Conservation (phyloP, 2,797 vertebrate species). For the Pseudochromis fuscus region DNA sequence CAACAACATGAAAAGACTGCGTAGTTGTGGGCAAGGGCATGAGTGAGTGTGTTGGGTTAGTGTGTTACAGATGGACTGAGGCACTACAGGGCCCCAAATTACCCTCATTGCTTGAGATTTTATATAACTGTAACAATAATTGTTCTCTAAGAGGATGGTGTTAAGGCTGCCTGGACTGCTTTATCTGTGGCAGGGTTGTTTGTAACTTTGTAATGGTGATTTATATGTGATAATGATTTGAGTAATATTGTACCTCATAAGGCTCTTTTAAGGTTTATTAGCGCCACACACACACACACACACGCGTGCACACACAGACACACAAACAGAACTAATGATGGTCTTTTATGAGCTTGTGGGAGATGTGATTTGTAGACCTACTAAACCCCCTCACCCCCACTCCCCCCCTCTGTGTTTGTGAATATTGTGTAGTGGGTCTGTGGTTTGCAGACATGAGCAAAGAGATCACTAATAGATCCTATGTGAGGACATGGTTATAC, state of each 20-base stretch:
- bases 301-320: slow-evolving; percentile 26
- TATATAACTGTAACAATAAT: slow-evolving; percentile 62
- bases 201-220: slow-evolving; percentile 61
- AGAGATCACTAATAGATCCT: slow-evolving; percentile 28
- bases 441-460: slow-evolving; percentile 17
- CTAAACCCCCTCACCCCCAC: too few species aligned
- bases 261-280: slow-evolving; percentile 66
- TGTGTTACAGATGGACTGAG: slow-evolving; percentile 37
- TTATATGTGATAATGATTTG: slow-evolving; percentile 62
- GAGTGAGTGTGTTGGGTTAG: slow-evolving; percentile 47
- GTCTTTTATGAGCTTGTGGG: slow-evolving; percentile 62
- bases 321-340: slow-evolving; percentile 50
- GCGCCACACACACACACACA: slow-evolving; percentile 29
- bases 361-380: slow-evolving; percentile 63
- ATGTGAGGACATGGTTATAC: slow-evolving; percentile 10
- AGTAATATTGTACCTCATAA: slow-evolving; percentile 63
- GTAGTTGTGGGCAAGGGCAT: slow-evolving; percentile 49
- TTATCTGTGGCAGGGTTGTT: slow-evolving; percentile 55
- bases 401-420: slow-evolving; percentile 19
- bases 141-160: slow-evolving; percentile 51
- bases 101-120: slow-evolving; percentile 54
- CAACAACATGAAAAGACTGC: slow-evolving; percentile 51
- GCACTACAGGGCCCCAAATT: slow-evolving; percentile 52
- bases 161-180: slow-evolving; percentile 44
- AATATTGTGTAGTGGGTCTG: slow-evolving; percentile 28